Base-by-base conservation (phyloP, 2,797 vertebrate genomes). In the Anguilla obscura region DNA sequence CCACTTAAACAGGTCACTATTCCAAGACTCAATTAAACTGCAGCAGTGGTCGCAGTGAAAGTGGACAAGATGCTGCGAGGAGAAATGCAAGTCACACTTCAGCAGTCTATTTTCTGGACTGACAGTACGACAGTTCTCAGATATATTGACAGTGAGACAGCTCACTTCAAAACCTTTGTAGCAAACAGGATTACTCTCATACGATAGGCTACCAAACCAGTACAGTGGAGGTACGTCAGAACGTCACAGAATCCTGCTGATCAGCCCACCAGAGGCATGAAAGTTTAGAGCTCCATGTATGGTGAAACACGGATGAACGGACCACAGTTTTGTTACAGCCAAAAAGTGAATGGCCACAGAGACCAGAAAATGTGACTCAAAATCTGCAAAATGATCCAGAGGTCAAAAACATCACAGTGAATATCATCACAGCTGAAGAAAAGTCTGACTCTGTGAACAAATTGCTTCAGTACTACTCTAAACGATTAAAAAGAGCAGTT, bases 161-260 rank as follows among this genome's bases (percentile, higher is more conserved):
- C 56, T 24, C 18, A n/a, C 21, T 88, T 85, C 83, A 82, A 87
- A 69, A 87, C 86, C 40, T 89, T 86, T 21, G 69, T 87, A 18
- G 86, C 87, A 10, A 88, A 88, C 69, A 60, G 87, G 48, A 83
- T 88, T 5, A 16, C 86, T 0, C 58, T 86, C 9, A 88, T 89
- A 1, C 30, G 56, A 86, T 58, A 87, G 52, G 54, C 86, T 21
- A 87, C 89, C 18, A 71, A 86, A 60, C 52, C 86, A 84, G 60
- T 74, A 0, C 84, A 89, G 80, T 89, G 87, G 85, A 88, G 66
- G 36, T 88, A 88, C 36, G 30, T 85, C 24, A 87, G 48, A 45
- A 87, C 87, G 54, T 66, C 27, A 5, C 27, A 82, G 69, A 90
- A 88, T 66, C 87, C 89, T 40, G 89, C 86, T 82, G 89, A 88